phyloP scores from a whole-genome alignment of 2,113 vertebrate species.

The Eulacestoma nigropectus region DNA sequence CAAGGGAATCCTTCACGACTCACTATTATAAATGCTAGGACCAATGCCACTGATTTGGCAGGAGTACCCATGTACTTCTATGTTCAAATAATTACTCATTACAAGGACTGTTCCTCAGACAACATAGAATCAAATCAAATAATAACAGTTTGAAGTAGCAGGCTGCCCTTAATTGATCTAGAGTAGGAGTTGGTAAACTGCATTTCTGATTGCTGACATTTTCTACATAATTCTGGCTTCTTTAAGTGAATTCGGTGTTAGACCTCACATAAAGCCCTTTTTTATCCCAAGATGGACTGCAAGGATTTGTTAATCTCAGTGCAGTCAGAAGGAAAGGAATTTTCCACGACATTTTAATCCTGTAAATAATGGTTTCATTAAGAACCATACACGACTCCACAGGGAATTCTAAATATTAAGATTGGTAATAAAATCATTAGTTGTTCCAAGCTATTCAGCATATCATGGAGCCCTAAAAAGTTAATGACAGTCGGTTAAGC shows the following conservation, averaged over 20 bases:
- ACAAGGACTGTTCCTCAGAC: not conserved
- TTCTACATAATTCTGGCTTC: not conserved
- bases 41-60: not conserved
- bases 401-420: conserved; percentile 61
- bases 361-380: conserved; percentile 60
- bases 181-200: not conserved
- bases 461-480: conserved; percentile 41
- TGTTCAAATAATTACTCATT: not conserved
- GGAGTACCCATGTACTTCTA: not conserved
- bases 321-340: not conserved
- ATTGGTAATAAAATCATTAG: conserved; percentile 55
- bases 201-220: not conserved
- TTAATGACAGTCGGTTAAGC: conserved; percentile 41
- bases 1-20: not conserved
- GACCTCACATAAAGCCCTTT: not conserved
- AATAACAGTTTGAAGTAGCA: not conserved
- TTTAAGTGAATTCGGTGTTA: not conserved
- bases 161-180: not conserved
- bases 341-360: conserved; percentile 49
- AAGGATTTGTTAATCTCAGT: not conserved
- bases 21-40: not conserved
- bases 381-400: conserved; percentile 2
- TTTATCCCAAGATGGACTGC: not conserved
- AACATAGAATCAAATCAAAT: not conserved
- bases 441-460: conserved; percentile 34